phyloP scores from a whole-genome alignment of 2,113 vertebrate species.

The Neopipo cinnamomea region DNA sequence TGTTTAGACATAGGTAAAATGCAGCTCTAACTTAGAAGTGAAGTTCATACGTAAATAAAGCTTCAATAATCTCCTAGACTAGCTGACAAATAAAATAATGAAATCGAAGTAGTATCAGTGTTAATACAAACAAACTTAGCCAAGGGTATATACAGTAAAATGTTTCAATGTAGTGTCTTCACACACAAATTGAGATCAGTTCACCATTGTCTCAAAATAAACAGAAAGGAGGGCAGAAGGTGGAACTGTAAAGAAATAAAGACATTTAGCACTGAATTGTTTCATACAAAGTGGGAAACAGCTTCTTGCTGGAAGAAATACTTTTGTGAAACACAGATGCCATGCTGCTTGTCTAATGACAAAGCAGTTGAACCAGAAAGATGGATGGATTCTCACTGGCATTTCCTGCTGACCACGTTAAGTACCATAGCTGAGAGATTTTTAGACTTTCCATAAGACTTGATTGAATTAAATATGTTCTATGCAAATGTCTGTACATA shows the following conservation, averaged over 20 bases:
- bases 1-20: not conserved
- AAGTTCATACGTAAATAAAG: not conserved
- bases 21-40: not conserved
- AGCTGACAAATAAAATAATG: not conserved
- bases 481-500: slow-evolving; percentile 37
- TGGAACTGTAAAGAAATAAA: not conserved
- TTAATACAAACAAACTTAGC: not conserved
- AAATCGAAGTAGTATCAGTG: not conserved
- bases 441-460: not conserved
- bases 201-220: not conserved
- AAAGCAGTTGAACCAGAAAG: slow-evolving; percentile 56
- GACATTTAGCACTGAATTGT: not conserved
- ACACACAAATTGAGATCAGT: not conserved
- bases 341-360: slow-evolving; percentile 58
- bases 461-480: slow-evolving; percentile 19
- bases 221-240: not conserved
- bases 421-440: not conserved
- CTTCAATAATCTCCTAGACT: not conserved
- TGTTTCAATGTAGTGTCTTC: not conserved
- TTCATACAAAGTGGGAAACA: not conserved
- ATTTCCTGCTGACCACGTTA: slow-evolving; percentile 22
- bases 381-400: slow-evolving; percentile 17
- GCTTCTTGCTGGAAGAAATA: slow-evolving; percentile 30
- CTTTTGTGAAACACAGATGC: not conserved
- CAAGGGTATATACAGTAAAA: not conserved